Evolutionary conservation across 2,113 vertebrate genomes (phyloP).

Genomic region (Lasiurus cinereus): DNA sequence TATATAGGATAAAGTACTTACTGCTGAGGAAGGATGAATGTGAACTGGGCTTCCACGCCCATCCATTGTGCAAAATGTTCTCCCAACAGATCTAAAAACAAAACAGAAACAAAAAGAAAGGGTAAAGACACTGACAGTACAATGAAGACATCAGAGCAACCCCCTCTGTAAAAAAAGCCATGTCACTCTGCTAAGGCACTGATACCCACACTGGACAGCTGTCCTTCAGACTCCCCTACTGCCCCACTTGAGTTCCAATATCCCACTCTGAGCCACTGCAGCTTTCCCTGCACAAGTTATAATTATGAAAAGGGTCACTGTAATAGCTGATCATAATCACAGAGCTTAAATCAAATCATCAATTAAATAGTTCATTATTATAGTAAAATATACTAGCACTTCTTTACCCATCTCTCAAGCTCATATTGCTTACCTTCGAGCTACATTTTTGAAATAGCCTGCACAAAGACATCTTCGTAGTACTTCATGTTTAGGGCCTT

Average conservation of each 20-base stretch:
- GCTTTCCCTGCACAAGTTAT: not conserved
- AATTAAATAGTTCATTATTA: constrained; percentile 10
- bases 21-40: constrained; percentile 97
- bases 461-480: constrained; percentile 94
- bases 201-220: not conserved
- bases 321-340: constrained; percentile 8
- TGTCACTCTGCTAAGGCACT: not conserved
- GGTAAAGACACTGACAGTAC: constrained; percentile 51
- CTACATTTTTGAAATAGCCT: constrained; percentile 97
- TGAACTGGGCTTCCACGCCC: constrained; percentile 96
- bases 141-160: constrained; percentile 50
- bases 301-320: constrained; percentile 23
- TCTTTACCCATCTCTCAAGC: constrained; percentile 20
- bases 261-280: not conserved
- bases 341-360: constrained; percentile 23
- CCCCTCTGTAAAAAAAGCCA: not conserved
- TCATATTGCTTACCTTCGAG: constrained; percentile 90
- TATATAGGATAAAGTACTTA: constrained; percentile 84
- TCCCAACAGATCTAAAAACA: constrained; percentile 92
- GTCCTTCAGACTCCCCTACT: not conserved
- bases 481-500: constrained; percentile 93
- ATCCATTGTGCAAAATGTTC: constrained; percentile 98
- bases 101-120: constrained; percentile 39
- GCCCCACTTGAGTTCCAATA: not conserved
- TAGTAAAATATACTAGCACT: constrained; percentile 16